phyloP scores from a whole-genome alignment of 2,113 vertebrate genomes.

The Psilopsiagon aurifrons region DNA sequence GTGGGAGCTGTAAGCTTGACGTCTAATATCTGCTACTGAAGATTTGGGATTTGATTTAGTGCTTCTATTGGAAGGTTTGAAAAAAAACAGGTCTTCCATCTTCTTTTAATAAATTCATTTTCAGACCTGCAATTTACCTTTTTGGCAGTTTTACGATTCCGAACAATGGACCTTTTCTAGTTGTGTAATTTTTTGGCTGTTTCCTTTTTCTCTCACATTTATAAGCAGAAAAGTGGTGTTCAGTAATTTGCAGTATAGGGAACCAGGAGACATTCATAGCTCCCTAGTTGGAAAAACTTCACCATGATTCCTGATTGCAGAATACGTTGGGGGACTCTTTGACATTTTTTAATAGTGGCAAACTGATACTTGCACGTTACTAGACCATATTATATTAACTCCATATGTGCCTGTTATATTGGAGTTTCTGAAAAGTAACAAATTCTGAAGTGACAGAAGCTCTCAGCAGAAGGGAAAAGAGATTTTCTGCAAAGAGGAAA shows the following conservation, averaged over 20 bases:
- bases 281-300: not conserved
- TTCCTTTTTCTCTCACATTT: constrained; percentile 49
- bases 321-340: not conserved
- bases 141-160: constrained; percentile 72
- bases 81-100: constrained; percentile 74
- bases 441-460: not conserved
- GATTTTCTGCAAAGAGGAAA: not conserved
- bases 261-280: not conserved
- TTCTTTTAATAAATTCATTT: constrained; percentile 77
- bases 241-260: constrained; percentile 31
- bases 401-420: not conserved
- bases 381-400: not conserved
- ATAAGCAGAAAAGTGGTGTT: constrained; percentile 56
- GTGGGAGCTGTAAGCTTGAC: constrained; percentile 61
- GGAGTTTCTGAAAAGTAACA: not conserved
- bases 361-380: not conserved
- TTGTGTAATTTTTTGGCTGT: constrained; percentile 47
- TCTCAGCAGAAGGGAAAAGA: not conserved
- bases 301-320: not conserved
- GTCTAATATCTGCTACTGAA: constrained; percentile 72
- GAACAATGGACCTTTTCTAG: constrained; percentile 64
- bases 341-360: not conserved
- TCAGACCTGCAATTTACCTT: constrained; percentile 69
- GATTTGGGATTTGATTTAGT: constrained; percentile 78
- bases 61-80: constrained; percentile 61